Evolutionary conservation across 2,797 vertebrate genomes (phyloP).

Genomic region (Ambastaia sidthimunki): DNA sequence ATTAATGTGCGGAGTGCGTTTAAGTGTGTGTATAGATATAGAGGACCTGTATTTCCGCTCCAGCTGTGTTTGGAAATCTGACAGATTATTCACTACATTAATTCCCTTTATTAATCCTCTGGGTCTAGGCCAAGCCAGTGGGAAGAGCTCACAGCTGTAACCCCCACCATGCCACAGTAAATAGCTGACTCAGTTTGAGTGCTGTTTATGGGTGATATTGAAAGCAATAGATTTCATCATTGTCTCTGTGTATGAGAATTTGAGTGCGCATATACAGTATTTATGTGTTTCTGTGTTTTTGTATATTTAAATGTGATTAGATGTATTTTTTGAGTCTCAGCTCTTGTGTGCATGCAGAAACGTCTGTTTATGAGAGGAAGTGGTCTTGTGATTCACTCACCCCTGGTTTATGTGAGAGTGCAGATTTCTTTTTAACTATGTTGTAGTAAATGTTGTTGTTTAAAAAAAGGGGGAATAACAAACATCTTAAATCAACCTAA

Average conservation of each 20-base stretch:
- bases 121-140: conserved; percentile 75
- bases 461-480: too few species aligned
- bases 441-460: too few species aligned
- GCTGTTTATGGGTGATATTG: conserved; percentile 8
- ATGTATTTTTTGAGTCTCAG: too few species aligned
- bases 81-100: conserved; percentile 85
- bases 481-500: too few species aligned
- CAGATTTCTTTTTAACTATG: too few species aligned
- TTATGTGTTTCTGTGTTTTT: not conserved
- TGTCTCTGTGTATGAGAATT: not conserved
- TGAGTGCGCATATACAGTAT: not conserved
- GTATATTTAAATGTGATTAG: not conserved
- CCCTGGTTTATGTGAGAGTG: too few species aligned
- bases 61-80: conserved; percentile 86
- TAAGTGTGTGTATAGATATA: conserved; percentile 51
- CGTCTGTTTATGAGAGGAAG: too few species aligned
- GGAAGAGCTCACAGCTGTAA: conserved; percentile 79
- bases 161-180: conserved; percentile 70
- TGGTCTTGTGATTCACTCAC: too few species aligned
- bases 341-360: too few species aligned
- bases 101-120: conserved; percentile 85
- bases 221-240: not conserved
- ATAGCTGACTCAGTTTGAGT: conserved; percentile 59
- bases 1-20: conserved; percentile 25
- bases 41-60: conserved; percentile 77